Percentiles rank a stretch among this genome's conserved stretches.
Evolutionary conservation across 1,140 invertebrate species (phyloP).

Genomic region (Epicauta chinensis): DNA sequence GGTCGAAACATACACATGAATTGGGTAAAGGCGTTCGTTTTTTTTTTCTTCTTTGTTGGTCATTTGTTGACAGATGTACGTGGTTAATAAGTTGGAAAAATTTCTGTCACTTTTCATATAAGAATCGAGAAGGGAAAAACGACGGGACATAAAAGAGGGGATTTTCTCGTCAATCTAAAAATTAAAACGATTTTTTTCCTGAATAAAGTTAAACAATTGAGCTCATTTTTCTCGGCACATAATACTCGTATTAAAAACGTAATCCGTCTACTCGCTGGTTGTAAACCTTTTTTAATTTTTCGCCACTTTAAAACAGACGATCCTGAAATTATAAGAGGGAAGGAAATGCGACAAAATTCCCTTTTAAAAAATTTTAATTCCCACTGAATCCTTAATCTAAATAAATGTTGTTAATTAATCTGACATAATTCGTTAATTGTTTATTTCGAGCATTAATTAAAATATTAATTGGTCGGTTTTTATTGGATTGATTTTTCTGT

Average conservation of each 20-base stretch:
- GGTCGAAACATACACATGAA: constrained; percentile 35
- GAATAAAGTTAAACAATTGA: constrained; percentile 9
- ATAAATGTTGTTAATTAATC: too few species aligned
- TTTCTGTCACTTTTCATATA: constrained; percentile 35
- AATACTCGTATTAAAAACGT: constrained; percentile 6
- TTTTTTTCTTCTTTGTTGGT: constrained; percentile 22
- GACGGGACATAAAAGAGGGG: not conserved
- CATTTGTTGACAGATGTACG: constrained; percentile 37
- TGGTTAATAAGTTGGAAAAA: constrained; percentile 38
- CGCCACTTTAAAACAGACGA: too few species aligned
- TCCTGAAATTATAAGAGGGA: too few species aligned
- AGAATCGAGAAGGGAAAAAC: constrained; percentile 9
- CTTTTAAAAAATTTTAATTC: too few species aligned
- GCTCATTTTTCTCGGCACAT: constrained; percentile 9
- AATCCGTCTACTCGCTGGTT: not conserved
- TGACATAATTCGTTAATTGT: too few species aligned
- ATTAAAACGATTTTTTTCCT: not conserved
- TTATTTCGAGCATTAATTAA: not conserved
- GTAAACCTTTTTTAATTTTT: constrained; percentile 9
- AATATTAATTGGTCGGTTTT: constrained; percentile 4
- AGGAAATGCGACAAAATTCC: too few species aligned
- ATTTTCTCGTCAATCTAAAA: constrained; percentile 30
- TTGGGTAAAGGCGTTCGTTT: constrained; percentile 15
- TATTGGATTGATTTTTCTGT: constrained; percentile 8
- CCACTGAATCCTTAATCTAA: too few species aligned